Percentiles rank a stretch among this genome's conserved stretches.
Evolutionary conservation across 1,140 invertebrate species (phyloP).

Genomic region (Cydia splendana): DNA sequence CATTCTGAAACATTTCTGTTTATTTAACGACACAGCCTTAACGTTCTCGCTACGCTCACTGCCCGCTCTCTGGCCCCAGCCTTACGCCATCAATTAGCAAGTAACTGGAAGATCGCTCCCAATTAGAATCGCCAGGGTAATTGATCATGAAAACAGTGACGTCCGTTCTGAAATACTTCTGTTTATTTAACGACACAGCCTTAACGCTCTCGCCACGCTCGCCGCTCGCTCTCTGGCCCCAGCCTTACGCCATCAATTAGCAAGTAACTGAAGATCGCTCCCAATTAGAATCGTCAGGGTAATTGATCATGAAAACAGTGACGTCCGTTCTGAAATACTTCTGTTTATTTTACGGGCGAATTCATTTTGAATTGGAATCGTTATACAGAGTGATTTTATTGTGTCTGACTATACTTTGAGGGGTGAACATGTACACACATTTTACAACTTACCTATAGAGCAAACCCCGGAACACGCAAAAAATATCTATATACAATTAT

Average conservation of each 20-base stretch:
- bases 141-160: conserved; percentile 20
- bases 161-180: neutral
- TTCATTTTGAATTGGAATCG: neutral
- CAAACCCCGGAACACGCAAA: no score
- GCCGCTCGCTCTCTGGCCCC: neutral
- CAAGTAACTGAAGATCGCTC: conserved; percentile 22
- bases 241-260: conserved; percentile 8
- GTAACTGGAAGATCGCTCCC: conserved; percentile 27
- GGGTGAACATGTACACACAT: no score
- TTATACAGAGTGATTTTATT: neutral
- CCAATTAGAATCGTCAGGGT: conserved; percentile 9
- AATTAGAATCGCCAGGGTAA: conserved; percentile 9
- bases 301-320: conserved; percentile 25
- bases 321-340: neutral
- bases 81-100: conserved; percentile 3
- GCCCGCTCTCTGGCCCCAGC: neutral
- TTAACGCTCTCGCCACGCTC: no score
- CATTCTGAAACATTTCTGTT: no score
- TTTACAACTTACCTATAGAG: no score
- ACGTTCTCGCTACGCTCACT: neutral
- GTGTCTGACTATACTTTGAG: neutral
- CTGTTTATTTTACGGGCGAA: conserved; percentile 1
- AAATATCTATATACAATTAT: no score
- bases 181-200: conserved; percentile 8
- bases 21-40: neutral